phyloP scores from a whole-genome alignment of 2,797 vertebrate species.

The Silurus lanzhouensis region DNA sequence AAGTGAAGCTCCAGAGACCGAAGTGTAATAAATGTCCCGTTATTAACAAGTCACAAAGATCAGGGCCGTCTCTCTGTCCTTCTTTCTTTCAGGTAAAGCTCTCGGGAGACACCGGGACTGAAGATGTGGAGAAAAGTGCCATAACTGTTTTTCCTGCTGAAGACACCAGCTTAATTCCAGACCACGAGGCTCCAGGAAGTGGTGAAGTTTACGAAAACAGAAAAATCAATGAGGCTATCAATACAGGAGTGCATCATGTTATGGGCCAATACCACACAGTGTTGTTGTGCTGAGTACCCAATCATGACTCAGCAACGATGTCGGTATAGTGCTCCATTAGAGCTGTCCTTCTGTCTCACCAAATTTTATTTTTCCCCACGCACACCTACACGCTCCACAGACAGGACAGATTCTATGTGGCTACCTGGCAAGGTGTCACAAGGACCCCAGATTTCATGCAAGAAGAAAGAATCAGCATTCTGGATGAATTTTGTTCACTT shows the following conservation, averaged over 20 bases:
- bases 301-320: constrained; percentile 49
- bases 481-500: constrained; percentile 37
- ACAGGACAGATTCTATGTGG: not conserved
- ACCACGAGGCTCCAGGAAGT: constrained; percentile 37
- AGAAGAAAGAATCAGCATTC: not conserved
- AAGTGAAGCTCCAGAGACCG: constrained; percentile 49
- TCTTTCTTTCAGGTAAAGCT: constrained; percentile 12
- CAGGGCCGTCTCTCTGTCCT: not conserved
- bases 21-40: constrained; percentile 44
- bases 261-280: constrained; percentile 49
- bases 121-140: constrained; percentile 9
- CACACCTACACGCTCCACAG: not conserved
- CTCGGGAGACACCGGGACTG: constrained; percentile 10
- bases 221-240: constrained; percentile 60
- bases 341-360: not conserved
- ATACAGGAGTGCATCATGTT: constrained; percentile 60
- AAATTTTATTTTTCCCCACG: not conserved
- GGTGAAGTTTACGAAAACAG: constrained; percentile 45
- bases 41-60: constrained; percentile 45
- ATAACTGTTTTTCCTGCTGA: constrained; percentile 39
- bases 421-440: constrained; percentile 28
- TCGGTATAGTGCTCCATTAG: constrained; percentile 26
- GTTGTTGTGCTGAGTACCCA: constrained; percentile 30
- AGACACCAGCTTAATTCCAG: constrained; percentile 41
- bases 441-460: not conserved